A percentile compares a stretch with the other conserved stretches of the same genome.
Conservation (phyloP, 2,888 invertebrate genomes). For the Nomada goodeniana region DNA sequence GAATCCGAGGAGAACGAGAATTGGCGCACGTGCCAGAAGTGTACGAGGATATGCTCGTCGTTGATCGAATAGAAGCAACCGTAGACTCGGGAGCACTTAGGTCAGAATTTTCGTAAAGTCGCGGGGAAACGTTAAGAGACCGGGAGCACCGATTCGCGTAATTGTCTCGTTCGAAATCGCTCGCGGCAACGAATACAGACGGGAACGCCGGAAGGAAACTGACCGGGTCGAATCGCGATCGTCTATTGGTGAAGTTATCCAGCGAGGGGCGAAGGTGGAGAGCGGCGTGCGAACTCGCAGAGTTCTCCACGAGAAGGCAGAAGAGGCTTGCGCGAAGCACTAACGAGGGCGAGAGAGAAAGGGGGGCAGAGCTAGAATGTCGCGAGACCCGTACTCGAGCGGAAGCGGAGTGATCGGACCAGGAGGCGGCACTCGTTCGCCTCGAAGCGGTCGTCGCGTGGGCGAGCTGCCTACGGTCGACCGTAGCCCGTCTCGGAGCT, state of each 20-base stretch:
- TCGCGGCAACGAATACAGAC: not conserved
- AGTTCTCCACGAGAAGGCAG: conserved; percentile 34
- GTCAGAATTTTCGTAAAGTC: conserved; percentile 2
- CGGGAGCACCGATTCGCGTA: conserved; percentile 19
- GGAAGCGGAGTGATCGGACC: conserved; percentile 88
- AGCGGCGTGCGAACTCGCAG: not conserved
- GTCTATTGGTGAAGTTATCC: not conserved
- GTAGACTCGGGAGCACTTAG: not conserved
- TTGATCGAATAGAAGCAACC: not conserved
- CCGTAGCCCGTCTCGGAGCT: conserved; percentile 94
- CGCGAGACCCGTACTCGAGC: conserved; percentile 87
- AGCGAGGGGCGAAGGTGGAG: not conserved
- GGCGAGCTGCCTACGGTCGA: conserved; percentile 93
- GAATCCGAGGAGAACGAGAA: not conserved
- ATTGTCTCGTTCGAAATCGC: not conserved
- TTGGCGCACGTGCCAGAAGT: conserved; percentile 1
- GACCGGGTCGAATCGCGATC: not conserved
- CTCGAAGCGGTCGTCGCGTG: conserved; percentile 87
- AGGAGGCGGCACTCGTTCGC: conserved; percentile 87
- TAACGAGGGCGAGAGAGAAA: conserved; percentile 1
- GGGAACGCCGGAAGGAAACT: conserved; percentile 17
- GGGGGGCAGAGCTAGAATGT: conserved; percentile 77
- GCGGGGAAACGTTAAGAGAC: not conserved
- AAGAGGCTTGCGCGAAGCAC: not conserved
- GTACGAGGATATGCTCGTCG: not conserved